Evolutionary conservation across 2,797 vertebrate species (phyloP), one percentile per base, ranked within the genome.

Genomic region (Echeneis naucrates): DNA sequence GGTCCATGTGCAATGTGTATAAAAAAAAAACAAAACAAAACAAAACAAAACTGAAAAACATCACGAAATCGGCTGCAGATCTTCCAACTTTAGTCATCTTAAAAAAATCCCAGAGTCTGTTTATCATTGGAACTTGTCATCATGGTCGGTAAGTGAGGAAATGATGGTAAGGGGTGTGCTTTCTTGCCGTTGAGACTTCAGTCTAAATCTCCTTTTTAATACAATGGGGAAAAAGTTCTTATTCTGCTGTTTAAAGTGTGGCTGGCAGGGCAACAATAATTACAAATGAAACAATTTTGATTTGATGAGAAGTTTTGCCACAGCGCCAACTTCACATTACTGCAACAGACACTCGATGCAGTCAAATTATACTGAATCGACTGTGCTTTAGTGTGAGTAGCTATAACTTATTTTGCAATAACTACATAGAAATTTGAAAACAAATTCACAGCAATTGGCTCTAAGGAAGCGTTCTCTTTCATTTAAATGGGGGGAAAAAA

Each of bases 211-310:
- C 19, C 4, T 14, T 21, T 54, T 1, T 24, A 38, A 33, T 8
- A 2, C n/a, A 45, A 21, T 32, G 30, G 26, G 27, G 30, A 4
- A 11, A 30, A 47, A 23, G 21, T 10, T 3, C 27, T 47, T 48
- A 47, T 47, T 62, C 14, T 42, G 33, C 23, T 35, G 58, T 64
- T 48, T 51, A 3, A 60, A 38, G 14, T 32, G 30, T 57, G n/a
- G 8, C 30, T 53, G 21, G 11, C 13, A 45, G n/a, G 44, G 8
- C 44, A 47, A 68, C 40, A 54, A 12, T 6, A 64, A 26, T 2
- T 14, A 4, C 24, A 47, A 21, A 26, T 58, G 0, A 35, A 23
- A n/a, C 23, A 12, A 38, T 45, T 64, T 56, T 56, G 7, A 51
- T 11, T 61, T 71, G 3, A 35, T 70, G 11, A 45, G 33, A 48